Evolutionary conservation across 2,888 invertebrate species (phyloP).

Genomic region (Rhogogaster chlorosoma): DNA sequence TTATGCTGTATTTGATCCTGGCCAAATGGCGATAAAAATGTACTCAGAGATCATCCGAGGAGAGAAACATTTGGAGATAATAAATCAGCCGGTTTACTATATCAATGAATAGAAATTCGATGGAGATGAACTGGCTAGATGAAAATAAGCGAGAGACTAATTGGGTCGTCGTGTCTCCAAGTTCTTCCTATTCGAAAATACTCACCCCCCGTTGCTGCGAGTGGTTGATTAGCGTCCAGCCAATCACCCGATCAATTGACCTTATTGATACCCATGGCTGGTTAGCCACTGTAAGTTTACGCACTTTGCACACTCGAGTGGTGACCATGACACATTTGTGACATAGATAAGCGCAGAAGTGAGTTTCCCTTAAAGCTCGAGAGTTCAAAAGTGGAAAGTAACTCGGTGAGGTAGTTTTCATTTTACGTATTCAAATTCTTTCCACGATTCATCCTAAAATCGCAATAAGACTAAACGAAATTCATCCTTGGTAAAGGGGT

Average conservation of each 20-base stretch:
- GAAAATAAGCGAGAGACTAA: slow-evolving; percentile 23
- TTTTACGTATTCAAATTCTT: not conserved
- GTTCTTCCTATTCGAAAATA: slow-evolving; percentile 20
- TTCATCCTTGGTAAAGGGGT: not conserved
- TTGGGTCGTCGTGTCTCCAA: slow-evolving; percentile 4
- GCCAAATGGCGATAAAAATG: not conserved
- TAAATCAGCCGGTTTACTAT: not conserved
- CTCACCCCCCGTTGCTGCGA: slow-evolving; percentile 25
- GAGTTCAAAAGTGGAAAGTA: not conserved
- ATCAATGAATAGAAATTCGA: not conserved
- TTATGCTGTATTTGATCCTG: not conserved
- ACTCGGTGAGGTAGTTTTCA: not conserved
- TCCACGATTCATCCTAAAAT: not conserved
- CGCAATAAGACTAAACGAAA: not conserved
- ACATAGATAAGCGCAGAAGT: not conserved
- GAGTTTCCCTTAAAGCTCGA: not conserved
- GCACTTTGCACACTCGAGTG: slow-evolving; percentile 28
- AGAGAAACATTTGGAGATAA: not conserved
- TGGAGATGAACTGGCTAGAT: not conserved
- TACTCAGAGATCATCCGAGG: not conserved
- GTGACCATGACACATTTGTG: slow-evolving; percentile 36
- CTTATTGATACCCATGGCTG: slow-evolving; percentile 29
- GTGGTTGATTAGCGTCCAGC: slow-evolving; percentile 41
- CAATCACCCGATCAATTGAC: slow-evolving; percentile 47
- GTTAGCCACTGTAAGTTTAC: not conserved